A percentile compares a stretch with the other conserved stretches of the same genome.
phyloP scores from a whole-genome alignment of 1,140 invertebrate genomes.

The Heterodera schachtii region DNA sequence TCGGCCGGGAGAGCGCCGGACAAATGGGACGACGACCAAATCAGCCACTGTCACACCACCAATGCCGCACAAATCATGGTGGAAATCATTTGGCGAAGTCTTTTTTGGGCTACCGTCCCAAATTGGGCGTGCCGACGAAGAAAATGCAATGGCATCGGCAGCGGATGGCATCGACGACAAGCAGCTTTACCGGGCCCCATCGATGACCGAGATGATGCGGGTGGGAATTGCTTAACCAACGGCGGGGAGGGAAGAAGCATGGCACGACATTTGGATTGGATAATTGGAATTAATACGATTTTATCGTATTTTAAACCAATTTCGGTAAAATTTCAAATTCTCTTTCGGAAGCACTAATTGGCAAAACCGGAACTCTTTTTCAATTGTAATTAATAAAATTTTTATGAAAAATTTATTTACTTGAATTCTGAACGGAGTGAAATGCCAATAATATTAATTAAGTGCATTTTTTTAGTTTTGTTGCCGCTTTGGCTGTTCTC shows the following conservation, averaged over 20 bases:
- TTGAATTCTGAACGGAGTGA: too few species aligned
- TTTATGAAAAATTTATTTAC: too few species aligned
- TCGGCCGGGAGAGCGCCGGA: neutral
- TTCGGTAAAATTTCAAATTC: too few species aligned
- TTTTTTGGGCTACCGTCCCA: neutral
- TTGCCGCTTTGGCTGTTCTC: slow-evolving; percentile 37
- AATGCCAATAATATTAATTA: too few species aligned
- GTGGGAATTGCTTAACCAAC: neutral
- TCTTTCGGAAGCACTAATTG: too few species aligned
- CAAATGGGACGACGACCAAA: neutral
- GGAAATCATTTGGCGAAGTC: neutral
- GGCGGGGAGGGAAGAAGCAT: too few species aligned
- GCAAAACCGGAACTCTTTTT: too few species aligned
- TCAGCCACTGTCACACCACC: neutral
- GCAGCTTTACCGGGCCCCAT: slow-evolving; percentile 24
- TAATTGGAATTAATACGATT: too few species aligned
- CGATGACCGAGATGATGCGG: slow-evolving; percentile 43
- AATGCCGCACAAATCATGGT: slow-evolving; percentile 4
- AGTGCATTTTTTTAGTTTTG: slow-evolving; percentile 16
- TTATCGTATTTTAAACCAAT: too few species aligned
- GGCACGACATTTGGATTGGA: too few species aligned
- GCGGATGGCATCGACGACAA: neutral
- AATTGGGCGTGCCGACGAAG: neutral
- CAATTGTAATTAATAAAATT: too few species aligned
- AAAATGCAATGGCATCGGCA: neutral